phyloP scores from a whole-genome alignment of 2,888 invertebrate species.

The Nowickia ferox region DNA sequence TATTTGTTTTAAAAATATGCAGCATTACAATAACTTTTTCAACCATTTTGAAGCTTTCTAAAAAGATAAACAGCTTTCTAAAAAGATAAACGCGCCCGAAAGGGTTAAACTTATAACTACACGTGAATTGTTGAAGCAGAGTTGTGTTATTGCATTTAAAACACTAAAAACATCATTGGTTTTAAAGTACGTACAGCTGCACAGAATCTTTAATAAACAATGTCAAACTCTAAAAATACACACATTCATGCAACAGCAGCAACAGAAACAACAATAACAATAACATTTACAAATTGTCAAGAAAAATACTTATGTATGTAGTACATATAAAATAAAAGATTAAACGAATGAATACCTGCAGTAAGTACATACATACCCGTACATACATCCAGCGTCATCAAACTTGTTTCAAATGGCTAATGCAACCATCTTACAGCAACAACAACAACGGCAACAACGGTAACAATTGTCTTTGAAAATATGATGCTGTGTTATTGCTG shows the following conservation, averaged over 20 bases:
- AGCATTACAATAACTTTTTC: too few species aligned
- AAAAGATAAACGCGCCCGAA: background rate
- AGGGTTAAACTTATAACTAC: slow-evolving; percentile 49
- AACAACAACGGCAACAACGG: slow-evolving; percentile 12
- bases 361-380: background rate
- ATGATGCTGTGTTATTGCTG: slow-evolving; percentile 51
- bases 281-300: slow-evolving; percentile 50
- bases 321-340: background rate
- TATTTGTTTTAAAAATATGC: too few species aligned
- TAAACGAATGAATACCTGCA: slow-evolving; percentile 43
- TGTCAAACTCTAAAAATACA: slow-evolving; percentile 47
- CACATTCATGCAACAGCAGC: slow-evolving; percentile 33
- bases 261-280: background rate
- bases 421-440: slow-evolving; percentile 19
- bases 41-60: too few species aligned
- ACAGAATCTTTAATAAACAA: slow-evolving; percentile 48
- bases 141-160: slow-evolving; percentile 30
- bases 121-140: slow-evolving; percentile 65
- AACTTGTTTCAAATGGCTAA: slow-evolving; percentile 70
- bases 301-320: slow-evolving; percentile 1
- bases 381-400: slow-evolving; percentile 68
- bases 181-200: slow-evolving; percentile 56
- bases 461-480: slow-evolving; percentile 62
- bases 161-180: slow-evolving; percentile 20
- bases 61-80: background rate